phyloP scores from a whole-genome alignment of 2,888 invertebrate species.

The Galerucella calmariensis region DNA sequence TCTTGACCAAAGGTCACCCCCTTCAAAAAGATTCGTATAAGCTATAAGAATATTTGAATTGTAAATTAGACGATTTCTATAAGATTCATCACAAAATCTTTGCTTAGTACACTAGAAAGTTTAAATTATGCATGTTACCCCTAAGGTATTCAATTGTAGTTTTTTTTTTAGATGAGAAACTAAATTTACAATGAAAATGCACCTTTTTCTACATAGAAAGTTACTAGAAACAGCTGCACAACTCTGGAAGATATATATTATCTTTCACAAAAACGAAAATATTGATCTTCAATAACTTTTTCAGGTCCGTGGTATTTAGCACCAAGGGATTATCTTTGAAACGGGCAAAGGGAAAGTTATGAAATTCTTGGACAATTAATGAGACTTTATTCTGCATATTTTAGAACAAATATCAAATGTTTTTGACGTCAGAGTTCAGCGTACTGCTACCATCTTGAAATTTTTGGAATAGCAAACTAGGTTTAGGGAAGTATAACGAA shows the following conservation, averaged over 20 bases:
- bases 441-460: too few relatives aligned
- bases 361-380: too few relatives aligned
- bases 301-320: too few relatives aligned
- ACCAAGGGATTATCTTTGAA: too few relatives aligned
- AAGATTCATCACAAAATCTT: constrained; percentile 36
- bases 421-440: too few relatives aligned
- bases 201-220: too few relatives aligned
- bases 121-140: constrained; percentile 35
- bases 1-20: constrained; percentile 33
- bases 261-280: background rate
- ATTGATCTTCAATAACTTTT: too few relatives aligned
- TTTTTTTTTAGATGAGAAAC: constrained; percentile 32
- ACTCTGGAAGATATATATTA: background rate
- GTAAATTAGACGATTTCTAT: constrained; percentile 34
- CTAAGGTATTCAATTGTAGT: constrained; percentile 10
- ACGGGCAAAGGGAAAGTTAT: too few relatives aligned
- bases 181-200: constrained; percentile 15
- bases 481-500: too few relatives aligned
- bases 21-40: constrained; percentile 28
- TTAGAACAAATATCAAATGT: too few relatives aligned
- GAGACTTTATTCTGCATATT: too few relatives aligned
- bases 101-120: constrained; percentile 13
- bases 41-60: constrained; percentile 41
- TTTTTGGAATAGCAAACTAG: too few relatives aligned
- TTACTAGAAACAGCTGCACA: constrained; percentile 10